Percentiles rank a stretch among this genome's conserved stretches.
phyloP scores from a whole-genome alignment of 2,888 invertebrate species.

The Macrophya annulata region DNA sequence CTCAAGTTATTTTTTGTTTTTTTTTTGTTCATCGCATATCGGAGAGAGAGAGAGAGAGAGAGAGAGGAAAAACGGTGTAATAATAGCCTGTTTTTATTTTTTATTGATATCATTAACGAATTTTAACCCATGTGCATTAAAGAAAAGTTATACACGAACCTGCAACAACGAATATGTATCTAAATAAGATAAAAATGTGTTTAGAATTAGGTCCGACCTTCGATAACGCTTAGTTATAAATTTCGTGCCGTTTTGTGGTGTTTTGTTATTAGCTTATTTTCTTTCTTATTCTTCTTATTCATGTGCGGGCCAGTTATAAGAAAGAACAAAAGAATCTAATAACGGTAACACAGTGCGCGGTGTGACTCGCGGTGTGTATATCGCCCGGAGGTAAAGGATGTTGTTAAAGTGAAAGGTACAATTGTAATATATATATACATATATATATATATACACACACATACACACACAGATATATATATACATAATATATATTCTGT shows the following conservation, averaged over 20 bases:
- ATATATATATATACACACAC: background rate
- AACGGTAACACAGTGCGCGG: slow-evolving; percentile 21
- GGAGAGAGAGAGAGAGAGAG: background rate
- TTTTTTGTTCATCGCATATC: background rate
- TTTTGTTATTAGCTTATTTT: background rate
- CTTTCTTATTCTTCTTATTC: background rate
- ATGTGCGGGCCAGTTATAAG: background rate
- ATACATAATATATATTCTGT: background rate
- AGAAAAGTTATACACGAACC: background rate
- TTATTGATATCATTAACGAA: background rate
- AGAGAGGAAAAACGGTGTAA: background rate
- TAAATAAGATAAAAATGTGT: background rate
- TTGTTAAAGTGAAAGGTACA: slow-evolving; percentile 44
- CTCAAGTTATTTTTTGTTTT: background rate
- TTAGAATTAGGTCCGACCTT: background rate
- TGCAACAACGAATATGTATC: no score
- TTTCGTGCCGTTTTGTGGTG: background rate
- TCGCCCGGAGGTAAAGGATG: slow-evolving; percentile 37
- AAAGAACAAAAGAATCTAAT: slow-evolving; percentile 40
- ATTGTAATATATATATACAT: slow-evolving; percentile 5
- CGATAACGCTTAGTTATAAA: background rate
- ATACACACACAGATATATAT: background rate
- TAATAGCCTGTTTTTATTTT: background rate
- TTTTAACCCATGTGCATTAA: background rate
- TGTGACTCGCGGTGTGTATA: slow-evolving; percentile 21